Evolutionary conservation across 2,797 vertebrate genomes (phyloP), one percentile per base, ranked within the genome.

Genomic region (Cetoscarus ocellatus): DNA sequence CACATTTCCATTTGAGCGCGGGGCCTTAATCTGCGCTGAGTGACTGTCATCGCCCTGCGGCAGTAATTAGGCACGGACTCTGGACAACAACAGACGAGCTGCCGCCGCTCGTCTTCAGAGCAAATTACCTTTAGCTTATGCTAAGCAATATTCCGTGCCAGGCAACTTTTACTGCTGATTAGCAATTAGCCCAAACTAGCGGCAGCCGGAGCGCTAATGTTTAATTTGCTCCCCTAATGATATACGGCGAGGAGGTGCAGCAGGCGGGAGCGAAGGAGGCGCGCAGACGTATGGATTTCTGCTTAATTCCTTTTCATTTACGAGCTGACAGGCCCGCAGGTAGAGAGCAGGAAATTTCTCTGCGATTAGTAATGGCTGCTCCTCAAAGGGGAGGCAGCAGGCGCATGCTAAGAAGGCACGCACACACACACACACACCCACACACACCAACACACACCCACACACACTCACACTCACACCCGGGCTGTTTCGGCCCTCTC

Each of bases 61-160:
- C 94, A 84, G 91, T 94, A 94, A 94, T 94, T 94, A 94, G 94
- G 77, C 91, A 90, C 69, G 91, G 90, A 90, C 89, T 92, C 89
- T 86, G 92, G 94, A 95, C 94, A 94, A 93, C 93, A 93, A 93
- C 93, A 94, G 92, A 93, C 82, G 85, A 92, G 88, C 78, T 68
- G 80, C 84, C 88, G 89, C 83, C 87, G 91, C 90, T 92, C 82
- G 86, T 94, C 91, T 92, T 82, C 80, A 93, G 88, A 93, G 92
- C 92, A 93, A 94, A 95, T 94, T 94, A 94, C 93, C 93, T 94
- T 94, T 93, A 94, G 92, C 93, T 94, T 93, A 93, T 95, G 90
- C 93, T 94, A 94, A 94, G 94, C 93, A 94, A 94, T 94, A 94
- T 94, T 94, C 90, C 75, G 85, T 94, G 93, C 91, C 94, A 92